Evolutionary conservation across 1,140 invertebrate species (phyloP), one percentile per base, ranked within the genome.

Genomic region (Drosophila busckii): DNA sequence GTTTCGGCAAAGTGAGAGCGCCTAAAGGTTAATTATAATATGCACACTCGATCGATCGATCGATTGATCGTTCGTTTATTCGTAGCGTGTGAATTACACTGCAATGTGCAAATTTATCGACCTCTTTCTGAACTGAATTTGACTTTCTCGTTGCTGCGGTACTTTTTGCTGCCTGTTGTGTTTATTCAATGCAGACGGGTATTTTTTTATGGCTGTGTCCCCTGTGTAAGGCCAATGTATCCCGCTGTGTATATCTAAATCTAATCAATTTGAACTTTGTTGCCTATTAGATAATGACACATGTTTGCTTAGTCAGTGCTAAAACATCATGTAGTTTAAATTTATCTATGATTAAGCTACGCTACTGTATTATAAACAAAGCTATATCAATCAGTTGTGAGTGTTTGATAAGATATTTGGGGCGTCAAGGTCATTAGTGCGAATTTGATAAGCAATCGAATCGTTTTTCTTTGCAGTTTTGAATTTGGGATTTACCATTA

Each of bases 1-100:
- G 34, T 17, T 2, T 4, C 10, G 3, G 16, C 4, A 37, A 10
- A 37, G 34, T n/a, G n/a, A n/a, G n/a, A n/a, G n/a, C n/a, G n/a
- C n/a, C n/a, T n/a, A n/a, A n/a, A n/a, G n/a, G n/a, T n/a, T n/a
- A n/a, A n/a, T n/a, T n/a, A n/a, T n/a, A n/a, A n/a, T n/a, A n/a
- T n/a, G n/a, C n/a, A n/a, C n/a, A n/a, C n/a, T n/a, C n/a, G n/a
- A n/a, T n/a, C n/a, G n/a, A n/a, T n/a, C n/a, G n/a, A n/a, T n/a
- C n/a, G n/a, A n/a, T n/a, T n/a, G n/a, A n/a, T n/a, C n/a, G n/a
- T n/a, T n/a, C n/a, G n/a, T 41, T 9, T 8, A 17, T 8, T 5
- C 9, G 15, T 10, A 28, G 9, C 42, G 28, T 53, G 56, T 60
- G 49, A 60, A 54, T 44, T 54, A 60, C 56, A 53, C 50, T 20